phyloP scores from a whole-genome alignment of 2,113 vertebrate genomes.

The Collichthys lucidus region DNA sequence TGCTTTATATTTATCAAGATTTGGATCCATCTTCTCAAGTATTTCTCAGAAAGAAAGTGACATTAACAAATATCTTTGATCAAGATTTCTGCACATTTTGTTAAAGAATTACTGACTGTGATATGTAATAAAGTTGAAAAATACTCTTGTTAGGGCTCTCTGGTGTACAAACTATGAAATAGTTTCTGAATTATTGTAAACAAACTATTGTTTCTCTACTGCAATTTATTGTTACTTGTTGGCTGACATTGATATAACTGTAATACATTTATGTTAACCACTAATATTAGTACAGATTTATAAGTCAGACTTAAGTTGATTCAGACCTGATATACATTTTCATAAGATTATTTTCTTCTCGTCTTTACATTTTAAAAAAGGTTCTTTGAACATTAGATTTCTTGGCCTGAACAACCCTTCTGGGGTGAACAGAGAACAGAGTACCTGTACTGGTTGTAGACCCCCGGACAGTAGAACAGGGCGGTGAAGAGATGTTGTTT shows the following conservation, averaged over 20 bases:
- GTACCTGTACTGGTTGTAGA: constrained; percentile 94
- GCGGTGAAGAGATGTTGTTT: constrained; percentile 85
- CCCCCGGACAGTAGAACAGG: constrained; percentile 94
- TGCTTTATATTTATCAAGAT: not conserved
- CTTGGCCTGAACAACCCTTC: too few species aligned
- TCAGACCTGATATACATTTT: not conserved
- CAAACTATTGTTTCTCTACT: too few species aligned
- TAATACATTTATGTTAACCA: not conserved
- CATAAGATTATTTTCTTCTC: too few species aligned
- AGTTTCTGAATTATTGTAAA: not conserved
- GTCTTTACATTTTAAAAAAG: too few species aligned
- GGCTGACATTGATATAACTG: not conserved
- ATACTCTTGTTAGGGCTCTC: not conserved
- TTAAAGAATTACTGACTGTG: not conserved
- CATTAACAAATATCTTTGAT: too few species aligned
- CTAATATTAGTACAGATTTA: not conserved
- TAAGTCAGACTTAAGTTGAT: not conserved
- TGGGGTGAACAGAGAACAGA: too few species aligned
- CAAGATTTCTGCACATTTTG: not conserved
- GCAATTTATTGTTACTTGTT: not conserved
- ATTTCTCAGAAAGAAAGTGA: not conserved
- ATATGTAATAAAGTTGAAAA: not conserved
- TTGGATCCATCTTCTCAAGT: not conserved
- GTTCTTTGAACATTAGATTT: too few species aligned
- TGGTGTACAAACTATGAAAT: not conserved